Evolutionary conservation across 2,888 invertebrate genomes (phyloP).

Genomic region (Trichacis sp.): DNA sequence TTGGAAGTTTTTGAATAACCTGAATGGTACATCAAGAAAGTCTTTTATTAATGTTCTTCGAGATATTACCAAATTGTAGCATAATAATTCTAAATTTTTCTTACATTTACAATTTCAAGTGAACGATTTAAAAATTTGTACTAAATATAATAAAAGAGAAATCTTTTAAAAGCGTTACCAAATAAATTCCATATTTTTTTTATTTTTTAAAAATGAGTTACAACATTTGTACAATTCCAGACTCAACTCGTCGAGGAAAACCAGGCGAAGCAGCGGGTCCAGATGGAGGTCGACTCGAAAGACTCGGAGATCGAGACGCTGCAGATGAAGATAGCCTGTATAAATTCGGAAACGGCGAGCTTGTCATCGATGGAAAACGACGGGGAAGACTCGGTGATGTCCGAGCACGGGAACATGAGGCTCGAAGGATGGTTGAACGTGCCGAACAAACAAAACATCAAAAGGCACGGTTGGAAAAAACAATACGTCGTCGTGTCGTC

Average conservation of each 20-base stretch:
- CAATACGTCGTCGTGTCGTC: constrained; percentile 98
- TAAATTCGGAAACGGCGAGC: constrained; percentile 90
- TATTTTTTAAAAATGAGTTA: too few species aligned
- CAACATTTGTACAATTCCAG: constrained; percentile 69
- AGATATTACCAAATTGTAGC: too few species aligned
- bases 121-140: too few species aligned
- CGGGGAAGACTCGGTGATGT: constrained; percentile 76
- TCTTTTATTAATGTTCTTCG: too few species aligned
- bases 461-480: constrained; percentile 95
- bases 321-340: constrained; percentile 83
- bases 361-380: constrained; percentile 92
- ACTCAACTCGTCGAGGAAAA: constrained; percentile 87
- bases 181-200: too few species aligned
- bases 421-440: constrained; percentile 97
- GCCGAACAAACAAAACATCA: constrained; percentile 95
- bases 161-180: too few species aligned
- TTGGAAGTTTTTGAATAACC: too few species aligned
- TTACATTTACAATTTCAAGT: too few species aligned
- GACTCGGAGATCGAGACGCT: constrained; percentile 96
- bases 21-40: too few species aligned
- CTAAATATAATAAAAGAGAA: too few species aligned
- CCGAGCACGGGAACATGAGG: constrained; percentile 77
- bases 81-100: too few species aligned
- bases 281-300: constrained; percentile 97
- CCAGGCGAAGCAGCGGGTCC: constrained; percentile 80